These are phyloP conservation scores for chimpanzee (Pan troglodytes) DNA, from an alignment of 2,113 vertebrate genomes.

Conservation along the genomic window NHGRI_mPanTro3-v2.1_pri NC_072414.2:11830001-11830500, in stretches of 20 bases:
- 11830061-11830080: no score
- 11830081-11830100: background rate
- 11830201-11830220: fast-evolving
- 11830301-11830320: background rate
- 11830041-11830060: background rate
- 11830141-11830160: background rate
- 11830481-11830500: no score
- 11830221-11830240: background rate
- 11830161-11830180: background rate
- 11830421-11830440: background rate
- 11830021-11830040: background rate
- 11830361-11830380: background rate
- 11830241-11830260: background rate
- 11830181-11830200: background rate
- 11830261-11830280: background rate
- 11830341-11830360: fast-evolving
- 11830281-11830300: background rate
- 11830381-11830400: background rate
- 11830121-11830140: background rate
- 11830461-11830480: background rate
- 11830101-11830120: background rate
- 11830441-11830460: background rate
- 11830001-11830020: background rate
- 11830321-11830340: background rate
- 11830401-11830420: fast-evolving